Evolutionary conservation across 2,797 vertebrate species (phyloP), one percentile per base, ranked within the genome.

Genomic region (Dipus sagitta): DNA sequence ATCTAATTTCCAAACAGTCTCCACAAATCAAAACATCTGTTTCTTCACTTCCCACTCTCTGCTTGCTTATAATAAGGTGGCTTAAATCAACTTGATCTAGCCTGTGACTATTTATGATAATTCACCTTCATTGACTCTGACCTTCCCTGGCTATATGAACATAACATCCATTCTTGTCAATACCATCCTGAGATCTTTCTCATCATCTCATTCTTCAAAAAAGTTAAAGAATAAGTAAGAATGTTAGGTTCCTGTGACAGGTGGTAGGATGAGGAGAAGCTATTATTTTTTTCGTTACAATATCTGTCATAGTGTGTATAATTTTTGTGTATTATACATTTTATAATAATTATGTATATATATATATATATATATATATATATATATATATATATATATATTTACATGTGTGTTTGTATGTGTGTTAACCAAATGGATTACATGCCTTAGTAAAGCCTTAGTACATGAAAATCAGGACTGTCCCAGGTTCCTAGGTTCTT

Each of bases 21-120:
- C 38, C 70, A 70, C 71, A 80, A 71, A 90, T 74, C 28, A 90
- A 78, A 94, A 79, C 34, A 38, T 26, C 23, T 67, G 14, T 76
- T 11, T 83, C 30, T 65, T 84, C 67, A 47, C 9, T 24, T 65
- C 5, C 23, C 47, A 7, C 47, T 47, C 67, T 86, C 65, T 38
- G 18, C 80, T 24, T 81, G 68, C 28, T 62, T 84, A 3, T 2
- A 60, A 42, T 32, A 75, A 78, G 30, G 84, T 8, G 12, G n/a
- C 17, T 84, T 26, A 80, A 3, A 13, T 68, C n/a, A 28, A 84
- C 58, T n/a, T 32, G 54, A 93, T 18, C 6, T 23, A 76, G 28
- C 6, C 72, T 28, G 12, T 21, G n/a, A 86, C 64, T 18, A 80
- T 65, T 47, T 90, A 42, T 72, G 34, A 12, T 18, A 70, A 38